phyloP scores from a whole-genome alignment of 1,140 invertebrate species.

The Neodiprion pinetum region DNA sequence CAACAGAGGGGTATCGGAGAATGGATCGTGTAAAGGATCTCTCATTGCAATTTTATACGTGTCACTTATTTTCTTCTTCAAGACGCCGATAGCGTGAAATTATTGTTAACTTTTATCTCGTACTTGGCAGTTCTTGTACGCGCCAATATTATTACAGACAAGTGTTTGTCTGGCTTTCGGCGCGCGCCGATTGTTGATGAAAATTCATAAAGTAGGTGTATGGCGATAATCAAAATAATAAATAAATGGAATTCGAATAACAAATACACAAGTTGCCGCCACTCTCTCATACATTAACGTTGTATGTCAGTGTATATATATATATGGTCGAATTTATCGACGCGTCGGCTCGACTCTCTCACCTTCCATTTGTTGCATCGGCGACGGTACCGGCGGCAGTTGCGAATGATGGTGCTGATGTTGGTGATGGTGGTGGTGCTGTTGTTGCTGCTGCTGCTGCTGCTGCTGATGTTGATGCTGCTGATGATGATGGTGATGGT shows the following conservation, averaged over 20 bases:
- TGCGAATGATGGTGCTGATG: constrained; percentile 35
- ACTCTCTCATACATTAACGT: too few relatives aligned
- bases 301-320: too few relatives aligned
- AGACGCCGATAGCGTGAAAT: neutral
- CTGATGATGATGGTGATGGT: constrained; percentile 25
- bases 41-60: neutral
- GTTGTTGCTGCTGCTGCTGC: constrained; percentile 35
- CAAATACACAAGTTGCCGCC: too few relatives aligned
- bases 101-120: too few relatives aligned
- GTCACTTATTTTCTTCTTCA: neutral
- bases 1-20: neutral
- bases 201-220: too few relatives aligned
- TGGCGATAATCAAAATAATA: too few relatives aligned
- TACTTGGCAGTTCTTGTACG: too few relatives aligned
- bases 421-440: constrained; percentile 39
- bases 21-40: neutral
- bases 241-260: too few relatives aligned
- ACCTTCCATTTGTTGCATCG: constrained; percentile 62
- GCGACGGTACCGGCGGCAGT: constrained; percentile 44
- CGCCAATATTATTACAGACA: too few relatives aligned
- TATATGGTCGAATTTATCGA: too few relatives aligned
- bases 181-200: too few relatives aligned
- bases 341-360: neutral
- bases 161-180: too few relatives aligned
- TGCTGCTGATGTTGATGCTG: constrained; percentile 38